phyloP scores from a whole-genome alignment of 2,113 vertebrate genomes.

The Chroicocephalus ridibundus region DNA sequence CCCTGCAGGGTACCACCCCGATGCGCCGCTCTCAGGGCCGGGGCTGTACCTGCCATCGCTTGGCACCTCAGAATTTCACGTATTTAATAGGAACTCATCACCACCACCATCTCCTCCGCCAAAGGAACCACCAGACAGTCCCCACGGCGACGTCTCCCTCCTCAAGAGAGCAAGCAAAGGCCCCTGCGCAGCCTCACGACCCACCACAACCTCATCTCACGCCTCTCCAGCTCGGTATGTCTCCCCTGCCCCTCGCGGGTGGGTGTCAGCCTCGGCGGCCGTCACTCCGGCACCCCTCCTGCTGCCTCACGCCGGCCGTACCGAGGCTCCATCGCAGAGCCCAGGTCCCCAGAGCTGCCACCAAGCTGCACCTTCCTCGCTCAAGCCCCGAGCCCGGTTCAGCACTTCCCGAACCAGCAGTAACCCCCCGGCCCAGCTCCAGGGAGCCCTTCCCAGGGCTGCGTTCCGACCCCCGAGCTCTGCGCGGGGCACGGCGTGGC shows the following conservation, averaged over 20 bases:
- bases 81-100: neutral
- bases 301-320: accelerated
- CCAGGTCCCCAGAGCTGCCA: neutral
- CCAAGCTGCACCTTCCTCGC: accelerated
- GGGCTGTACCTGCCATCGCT: neutral
- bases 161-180: neutral
- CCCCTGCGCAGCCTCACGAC: neutral
- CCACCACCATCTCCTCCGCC: neutral
- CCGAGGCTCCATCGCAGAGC: neutral
- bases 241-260: neutral
- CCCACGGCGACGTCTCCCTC: accelerated
- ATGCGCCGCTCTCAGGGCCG: neutral
- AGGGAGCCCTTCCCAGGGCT: neutral
- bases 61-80: neutral
- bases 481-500: accelerated
- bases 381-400: accelerated
- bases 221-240: neutral
- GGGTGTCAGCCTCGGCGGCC: accelerated
- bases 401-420: neutral
- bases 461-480: accelerated
- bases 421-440: neutral
- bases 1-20: neutral
- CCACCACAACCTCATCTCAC: neutral
- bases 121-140: neutral
- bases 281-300: neutral